Base-by-base conservation (phyloP, 2,888 invertebrate species). In the Pyrrhia umbra region DNA sequence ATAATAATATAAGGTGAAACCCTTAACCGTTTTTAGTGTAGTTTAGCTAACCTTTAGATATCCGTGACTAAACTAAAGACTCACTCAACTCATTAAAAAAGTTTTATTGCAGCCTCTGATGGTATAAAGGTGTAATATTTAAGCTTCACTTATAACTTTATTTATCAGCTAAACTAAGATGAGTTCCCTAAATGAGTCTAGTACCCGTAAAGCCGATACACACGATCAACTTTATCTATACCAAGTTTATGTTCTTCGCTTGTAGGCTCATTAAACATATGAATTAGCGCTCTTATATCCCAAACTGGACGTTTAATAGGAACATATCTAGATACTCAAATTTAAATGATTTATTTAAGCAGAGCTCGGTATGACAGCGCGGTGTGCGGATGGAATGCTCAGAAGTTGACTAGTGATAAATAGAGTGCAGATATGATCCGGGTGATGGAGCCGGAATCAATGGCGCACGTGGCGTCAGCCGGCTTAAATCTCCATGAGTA, bases 401-500 rank as follows among this genome's bases (percentile, higher is more conserved):
- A 23, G 25, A 51, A 56, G 30, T 49, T 52, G 8, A 21, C 9
- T 13, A 40, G 45, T 62, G 67, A 60, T 60, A 55, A 34, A 68
- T 60, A 34, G 39, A 49, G 43, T 37, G 56, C 43, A 56, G 56
- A 74, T 68, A 73, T 73, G 65, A 74, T 69, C 55, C 39, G 46
- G 34, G 37, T 61, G 62, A 74, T 62, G 75, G 56, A 71, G 51
- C 52, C 45, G 37, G 50, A 65, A 59, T 66, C 60, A 68, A 68
- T 64, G 61, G 65, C 45, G 61, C 75, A 63, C 40, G 66, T 59
- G 57, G 50, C 61, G 45, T 42, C 68, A 46, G 6, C 42, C 51
- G 49, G 66, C 59, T 77, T 71, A 65, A 63, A 68, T 69, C 67
- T 57, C 52, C 18, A 45, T 75, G 65, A 79, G 63, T 74, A 59